Conservation (phyloP, 1,140 invertebrate genomes). For the Telenomus remus region DNA sequence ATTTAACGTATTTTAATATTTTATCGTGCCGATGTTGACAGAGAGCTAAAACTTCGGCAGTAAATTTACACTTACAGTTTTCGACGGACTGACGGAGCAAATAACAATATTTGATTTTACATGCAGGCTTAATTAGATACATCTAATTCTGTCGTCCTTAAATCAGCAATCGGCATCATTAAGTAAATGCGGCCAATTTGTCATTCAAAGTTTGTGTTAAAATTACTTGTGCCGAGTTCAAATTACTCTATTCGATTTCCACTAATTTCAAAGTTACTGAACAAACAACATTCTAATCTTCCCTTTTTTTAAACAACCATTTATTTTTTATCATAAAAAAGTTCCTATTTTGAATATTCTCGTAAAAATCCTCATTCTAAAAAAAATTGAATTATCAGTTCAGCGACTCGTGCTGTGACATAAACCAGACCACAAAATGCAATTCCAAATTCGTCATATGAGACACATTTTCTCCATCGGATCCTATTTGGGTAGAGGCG, state of each 20-base stretch:
- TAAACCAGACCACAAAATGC: constrained; percentile 7
- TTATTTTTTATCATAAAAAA: too few relatives aligned
- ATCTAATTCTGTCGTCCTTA: constrained; percentile 12
- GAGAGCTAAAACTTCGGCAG: constrained; percentile 7
- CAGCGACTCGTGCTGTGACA: not conserved
- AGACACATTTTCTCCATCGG: constrained; percentile 29
- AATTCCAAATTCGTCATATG: constrained; percentile 27
- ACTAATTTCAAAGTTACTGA: too few relatives aligned
- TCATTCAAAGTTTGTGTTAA: not conserved
- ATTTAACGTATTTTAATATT: constrained; percentile 23
- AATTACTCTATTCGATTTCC: too few relatives aligned
- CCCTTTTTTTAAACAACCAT: too few relatives aligned
- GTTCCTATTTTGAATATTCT: too few relatives aligned
- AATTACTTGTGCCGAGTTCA: too few relatives aligned
- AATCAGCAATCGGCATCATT: constrained; percentile 18
- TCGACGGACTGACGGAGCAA: constrained; percentile 2
- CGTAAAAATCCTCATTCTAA: too few relatives aligned
- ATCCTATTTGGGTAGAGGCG: constrained; percentile 12
- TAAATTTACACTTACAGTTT: constrained; percentile 9
- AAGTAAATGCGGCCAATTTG: not conserved
- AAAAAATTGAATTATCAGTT: not conserved
- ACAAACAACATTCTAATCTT: too few relatives aligned
- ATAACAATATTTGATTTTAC: constrained; percentile 20
- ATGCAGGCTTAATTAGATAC: constrained; percentile 10
- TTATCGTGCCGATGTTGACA: constrained; percentile 4